A percentile compares a stretch with the other conserved stretches of the same genome.
These are phyloP conservation scores for Spinibarbus caldwelli DNA, from an alignment of 2,797 vertebrate genomes.

Conservation along the genomic window DNA sequence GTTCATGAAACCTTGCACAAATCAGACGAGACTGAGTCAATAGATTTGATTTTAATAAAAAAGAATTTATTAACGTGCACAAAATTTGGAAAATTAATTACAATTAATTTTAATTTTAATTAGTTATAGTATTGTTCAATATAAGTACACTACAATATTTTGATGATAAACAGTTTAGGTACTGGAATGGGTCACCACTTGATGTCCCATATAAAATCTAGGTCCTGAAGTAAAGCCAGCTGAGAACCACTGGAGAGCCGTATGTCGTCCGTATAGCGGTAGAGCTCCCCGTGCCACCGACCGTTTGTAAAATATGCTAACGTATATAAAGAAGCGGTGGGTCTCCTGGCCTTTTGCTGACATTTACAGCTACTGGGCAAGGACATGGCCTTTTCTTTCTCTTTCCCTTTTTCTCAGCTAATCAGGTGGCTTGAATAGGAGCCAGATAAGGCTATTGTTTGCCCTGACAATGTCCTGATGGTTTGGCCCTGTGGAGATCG, in stretches of 20 bases:
- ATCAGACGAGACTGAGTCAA: neutral
- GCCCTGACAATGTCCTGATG: slow-evolving; percentile 90
- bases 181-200: neutral
- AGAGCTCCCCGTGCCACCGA: slow-evolving; percentile 51
- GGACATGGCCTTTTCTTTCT: slow-evolving; percentile 88
- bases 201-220: neutral
- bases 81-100: neutral
- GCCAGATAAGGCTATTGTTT: slow-evolving; percentile 95
- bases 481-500: slow-evolving; percentile 73
- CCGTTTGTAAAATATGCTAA: slow-evolving; percentile 72
- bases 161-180: neutral
- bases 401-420: slow-evolving; percentile 90
- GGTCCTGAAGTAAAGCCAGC: neutral
- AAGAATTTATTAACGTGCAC: neutral
- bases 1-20: neutral
- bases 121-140: neutral
- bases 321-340: slow-evolving; percentile 73
- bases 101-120: no score
- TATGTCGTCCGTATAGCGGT: slow-evolving; percentile 34
- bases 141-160: neutral
- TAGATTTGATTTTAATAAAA: neutral
- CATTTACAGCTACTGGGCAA: slow-evolving; percentile 90
- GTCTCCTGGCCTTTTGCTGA: slow-evolving; percentile 86
- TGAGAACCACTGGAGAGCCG: slow-evolving; percentile 41
- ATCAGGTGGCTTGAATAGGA: slow-evolving; percentile 96